Conservation (phyloP, 2,888 invertebrate genomes). For the Clitarchus hookeri region DNA sequence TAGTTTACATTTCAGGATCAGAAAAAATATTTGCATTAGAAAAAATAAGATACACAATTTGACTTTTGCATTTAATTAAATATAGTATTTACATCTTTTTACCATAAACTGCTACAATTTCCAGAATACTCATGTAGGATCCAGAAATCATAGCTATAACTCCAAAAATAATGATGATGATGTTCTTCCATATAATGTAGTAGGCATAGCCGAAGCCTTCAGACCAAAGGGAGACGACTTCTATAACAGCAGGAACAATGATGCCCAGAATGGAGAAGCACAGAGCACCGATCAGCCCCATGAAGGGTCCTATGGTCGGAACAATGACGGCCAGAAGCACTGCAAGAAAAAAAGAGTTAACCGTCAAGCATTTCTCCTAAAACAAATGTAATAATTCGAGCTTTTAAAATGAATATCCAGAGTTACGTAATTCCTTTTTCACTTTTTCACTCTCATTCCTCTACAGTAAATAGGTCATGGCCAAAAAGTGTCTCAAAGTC, state of each 20-base stretch:
- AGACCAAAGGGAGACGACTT: slow-evolving; percentile 85
- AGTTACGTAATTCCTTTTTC: too few relatives aligned
- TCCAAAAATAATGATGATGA: slow-evolving; percentile 75
- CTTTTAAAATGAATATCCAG: too few relatives aligned
- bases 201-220: slow-evolving; percentile 69
- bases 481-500: too few relatives aligned
- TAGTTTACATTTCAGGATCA: too few relatives aligned
- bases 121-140: slow-evolving; percentile 66
- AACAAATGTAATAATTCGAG: too few relatives aligned
- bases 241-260: slow-evolving; percentile 83
- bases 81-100: too few relatives aligned
- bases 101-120: slow-evolving; percentile 57
- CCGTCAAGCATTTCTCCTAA: too few relatives aligned
- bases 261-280: slow-evolving; percentile 91
- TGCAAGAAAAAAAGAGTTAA: slow-evolving; percentile 47
- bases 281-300: slow-evolving; percentile 90
- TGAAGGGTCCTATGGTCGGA: slow-evolving; percentile 86
- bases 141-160: slow-evolving; percentile 82
- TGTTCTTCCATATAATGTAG: slow-evolving; percentile 79
- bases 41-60: too few relatives aligned
- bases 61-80: too few relatives aligned
- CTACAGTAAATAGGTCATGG: too few relatives aligned
- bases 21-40: too few relatives aligned
- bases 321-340: slow-evolving; percentile 82
- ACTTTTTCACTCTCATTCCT: too few relatives aligned